These are phyloP conservation scores for Brotula barbata DNA, from an alignment of 2,797 vertebrate genomes.

Conservation along the genomic window DNA sequence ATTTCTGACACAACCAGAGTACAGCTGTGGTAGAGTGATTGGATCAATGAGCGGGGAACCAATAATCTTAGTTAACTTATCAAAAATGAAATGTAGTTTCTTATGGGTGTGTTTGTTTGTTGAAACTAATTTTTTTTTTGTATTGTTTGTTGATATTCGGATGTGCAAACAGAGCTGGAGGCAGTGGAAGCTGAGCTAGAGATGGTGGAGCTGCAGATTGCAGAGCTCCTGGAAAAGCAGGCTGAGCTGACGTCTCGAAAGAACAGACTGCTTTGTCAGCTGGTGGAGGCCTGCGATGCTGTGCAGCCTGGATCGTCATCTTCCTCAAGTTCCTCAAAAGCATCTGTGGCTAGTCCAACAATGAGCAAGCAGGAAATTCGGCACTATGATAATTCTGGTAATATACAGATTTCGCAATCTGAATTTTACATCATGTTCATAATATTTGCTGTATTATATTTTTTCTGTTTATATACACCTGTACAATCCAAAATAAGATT, in stretches of 20 bases:
- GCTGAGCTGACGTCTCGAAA: slow-evolving; percentile 82
- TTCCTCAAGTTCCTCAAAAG: slow-evolving; percentile 39
- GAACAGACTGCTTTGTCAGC: slow-evolving; percentile 74
- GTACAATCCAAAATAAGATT: too few relatives aligned
- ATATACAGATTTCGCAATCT: background rate
- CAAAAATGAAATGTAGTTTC: too few relatives aligned
- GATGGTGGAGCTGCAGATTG: slow-evolving; percentile 85
- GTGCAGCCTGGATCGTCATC: slow-evolving; percentile 63
- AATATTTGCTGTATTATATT: too few relatives aligned
- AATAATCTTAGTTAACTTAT: too few relatives aligned
- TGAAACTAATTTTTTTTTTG: background rate
- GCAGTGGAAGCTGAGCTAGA: slow-evolving; percentile 86
- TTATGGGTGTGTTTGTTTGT: too few relatives aligned
- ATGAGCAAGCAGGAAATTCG: slow-evolving; percentile 72
- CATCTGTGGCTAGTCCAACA: slow-evolving; percentile 44
- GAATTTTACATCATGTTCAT: too few relatives aligned
- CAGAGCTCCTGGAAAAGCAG: slow-evolving; percentile 88
- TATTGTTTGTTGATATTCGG: slow-evolving; percentile 43
- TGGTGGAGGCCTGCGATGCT: slow-evolving; percentile 78
- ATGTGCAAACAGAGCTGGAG: slow-evolving; percentile 83
- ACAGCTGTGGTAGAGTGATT: too few relatives aligned
- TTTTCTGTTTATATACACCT: too few relatives aligned
- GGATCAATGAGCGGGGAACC: too few relatives aligned
- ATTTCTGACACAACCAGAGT: too few relatives aligned
- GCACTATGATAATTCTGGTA: slow-evolving; percentile 87